A percentile compares a stretch with the other conserved stretches of the same genome.
phyloP scores from a whole-genome alignment of 2,888 invertebrate genomes.

The Lochmaea capreae region DNA sequence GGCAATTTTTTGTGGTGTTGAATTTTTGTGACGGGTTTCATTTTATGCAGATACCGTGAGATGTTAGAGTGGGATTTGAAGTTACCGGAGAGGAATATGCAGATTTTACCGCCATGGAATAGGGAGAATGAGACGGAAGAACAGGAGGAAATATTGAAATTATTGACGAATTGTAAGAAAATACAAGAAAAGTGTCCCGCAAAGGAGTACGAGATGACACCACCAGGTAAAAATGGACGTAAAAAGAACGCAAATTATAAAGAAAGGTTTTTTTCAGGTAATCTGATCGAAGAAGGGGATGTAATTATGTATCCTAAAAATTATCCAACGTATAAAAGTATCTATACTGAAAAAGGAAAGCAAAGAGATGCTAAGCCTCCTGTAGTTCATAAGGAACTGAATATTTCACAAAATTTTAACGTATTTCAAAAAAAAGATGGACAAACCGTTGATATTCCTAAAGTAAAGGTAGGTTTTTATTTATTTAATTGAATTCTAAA shows the following conservation, averaged over 20 bases:
- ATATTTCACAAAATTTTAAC: constrained; percentile 49
- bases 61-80: constrained; percentile 58
- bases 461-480: not conserved
- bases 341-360: constrained; percentile 41
- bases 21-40: no score
- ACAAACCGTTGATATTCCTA: constrained; percentile 30
- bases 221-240: constrained; percentile 34
- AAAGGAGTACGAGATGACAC: constrained; percentile 50
- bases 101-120: constrained; percentile 53
- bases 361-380: constrained; percentile 44
- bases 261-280: not conserved
- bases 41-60: constrained; percentile 52
- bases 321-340: constrained; percentile 43
- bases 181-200: constrained; percentile 14
- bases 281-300: constrained; percentile 49
- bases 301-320: constrained; percentile 47
- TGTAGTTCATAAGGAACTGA: constrained; percentile 48
- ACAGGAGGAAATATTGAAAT: constrained; percentile 27
- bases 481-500: not conserved
- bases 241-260: not conserved
- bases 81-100: constrained; percentile 48
- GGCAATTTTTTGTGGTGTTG: no score
- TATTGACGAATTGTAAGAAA: not conserved
- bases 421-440: constrained; percentile 48
- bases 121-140: constrained; percentile 34